These are phyloP conservation scores for Dipodomys ordii DNA, from an alignment of 2,113 vertebrate genomes.

Conservation along the genomic window DNA sequence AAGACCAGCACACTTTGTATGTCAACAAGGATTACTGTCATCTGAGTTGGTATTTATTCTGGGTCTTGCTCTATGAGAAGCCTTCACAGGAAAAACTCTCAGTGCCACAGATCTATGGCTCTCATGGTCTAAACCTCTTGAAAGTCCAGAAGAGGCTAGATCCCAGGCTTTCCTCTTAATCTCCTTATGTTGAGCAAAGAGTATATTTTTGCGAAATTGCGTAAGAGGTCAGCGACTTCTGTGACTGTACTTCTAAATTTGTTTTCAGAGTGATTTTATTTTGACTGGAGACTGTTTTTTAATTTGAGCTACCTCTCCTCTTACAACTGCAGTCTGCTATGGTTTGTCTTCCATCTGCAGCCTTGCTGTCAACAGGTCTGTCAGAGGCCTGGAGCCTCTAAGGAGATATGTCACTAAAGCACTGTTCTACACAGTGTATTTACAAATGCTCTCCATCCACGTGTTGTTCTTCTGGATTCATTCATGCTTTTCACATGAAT, in stretches of 20 bases:
- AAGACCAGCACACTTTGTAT: slow-evolving; percentile 49
- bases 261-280: slow-evolving; percentile 46
- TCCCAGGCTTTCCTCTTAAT: background rate
- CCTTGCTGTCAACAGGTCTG: background rate
- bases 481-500: background rate
- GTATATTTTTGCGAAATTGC: background rate
- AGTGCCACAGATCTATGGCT: background rate
- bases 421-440: background rate
- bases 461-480: background rate
- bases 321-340: background rate
- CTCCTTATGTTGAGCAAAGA: background rate
- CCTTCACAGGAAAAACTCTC: background rate
- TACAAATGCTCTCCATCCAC: background rate
- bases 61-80: background rate
- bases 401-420: background rate
- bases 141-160: background rate
- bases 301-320: background rate
- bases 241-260: background rate
- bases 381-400: background rate
- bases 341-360: background rate
- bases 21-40: slow-evolving; percentile 62
- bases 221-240: background rate
- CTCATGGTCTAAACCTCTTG: background rate
- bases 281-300: background rate
- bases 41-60: slow-evolving; percentile 47